Evolutionary conservation across 2,797 vertebrate genomes (phyloP).

Genomic region (Phoebastria nigripes): DNA sequence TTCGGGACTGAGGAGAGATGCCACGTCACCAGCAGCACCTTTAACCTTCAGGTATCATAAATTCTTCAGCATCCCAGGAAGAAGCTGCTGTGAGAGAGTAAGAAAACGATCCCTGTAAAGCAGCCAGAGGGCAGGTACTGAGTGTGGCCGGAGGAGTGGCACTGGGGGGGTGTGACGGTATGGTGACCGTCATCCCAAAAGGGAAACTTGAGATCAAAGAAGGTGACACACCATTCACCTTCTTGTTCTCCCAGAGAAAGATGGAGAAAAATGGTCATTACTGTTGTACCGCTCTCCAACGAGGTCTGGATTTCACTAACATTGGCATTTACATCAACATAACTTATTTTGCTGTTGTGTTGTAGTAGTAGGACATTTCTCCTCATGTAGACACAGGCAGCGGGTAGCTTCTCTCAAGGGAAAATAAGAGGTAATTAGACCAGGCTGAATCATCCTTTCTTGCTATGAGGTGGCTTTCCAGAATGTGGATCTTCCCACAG

Average conservation of each 20-base stretch:
- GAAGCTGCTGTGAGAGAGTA: not conserved
- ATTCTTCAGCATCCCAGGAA: not conserved
- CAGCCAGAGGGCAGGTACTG: not conserved
- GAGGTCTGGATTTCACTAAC: not conserved
- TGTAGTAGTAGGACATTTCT: not conserved
- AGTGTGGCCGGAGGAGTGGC: not conserved
- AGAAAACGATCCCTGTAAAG: accelerated
- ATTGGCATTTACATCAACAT: not conserved
- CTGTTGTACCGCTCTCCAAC: not conserved
- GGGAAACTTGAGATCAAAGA: not conserved
- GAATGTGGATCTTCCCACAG: not conserved
- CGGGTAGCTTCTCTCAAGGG: not conserved
- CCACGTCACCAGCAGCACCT: not conserved
- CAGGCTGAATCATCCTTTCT: not conserved
- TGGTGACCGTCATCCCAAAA: not conserved
- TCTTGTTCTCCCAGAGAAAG: not conserved
- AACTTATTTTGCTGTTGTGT: not conserved
- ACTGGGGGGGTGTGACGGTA: too few species aligned
- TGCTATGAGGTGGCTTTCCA: not conserved
- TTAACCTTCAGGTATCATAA: not conserved
- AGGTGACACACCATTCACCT: not conserved
- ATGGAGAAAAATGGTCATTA: too few species aligned
- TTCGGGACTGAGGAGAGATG: not conserved
- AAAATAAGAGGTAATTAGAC: not conserved
- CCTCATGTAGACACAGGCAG: not conserved